These are phyloP conservation scores for Neostethus bicornis DNA, from an alignment of 2,797 vertebrate species.

Conservation along the genomic window DNA sequence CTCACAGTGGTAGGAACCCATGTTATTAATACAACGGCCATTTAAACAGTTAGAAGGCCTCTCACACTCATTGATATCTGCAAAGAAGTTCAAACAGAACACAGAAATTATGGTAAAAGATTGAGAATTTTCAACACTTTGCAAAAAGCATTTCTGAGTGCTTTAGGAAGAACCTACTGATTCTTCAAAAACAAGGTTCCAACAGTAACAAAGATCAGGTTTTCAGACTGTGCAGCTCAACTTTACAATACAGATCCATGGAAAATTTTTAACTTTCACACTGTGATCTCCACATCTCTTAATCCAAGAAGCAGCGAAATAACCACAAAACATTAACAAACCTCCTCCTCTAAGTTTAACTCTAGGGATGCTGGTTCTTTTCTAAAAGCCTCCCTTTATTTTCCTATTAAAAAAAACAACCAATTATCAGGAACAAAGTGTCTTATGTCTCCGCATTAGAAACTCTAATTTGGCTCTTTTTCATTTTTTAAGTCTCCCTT, in stretches of 20 bases:
- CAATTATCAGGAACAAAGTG: not conserved
- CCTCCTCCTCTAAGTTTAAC: not conserved
- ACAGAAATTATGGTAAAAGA: constrained; percentile 5
- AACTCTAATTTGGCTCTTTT: not conserved
- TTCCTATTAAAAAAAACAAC: not conserved
- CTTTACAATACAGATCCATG: not conserved
- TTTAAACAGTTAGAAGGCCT: constrained; percentile 83
- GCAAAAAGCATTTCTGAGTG: too few species aligned
- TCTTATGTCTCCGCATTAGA: not conserved
- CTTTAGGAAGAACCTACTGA: not conserved
- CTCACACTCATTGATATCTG: constrained; percentile 91
- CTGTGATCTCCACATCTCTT: not conserved
- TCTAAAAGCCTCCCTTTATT: not conserved
- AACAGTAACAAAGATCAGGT: not conserved
- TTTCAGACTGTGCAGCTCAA: not conserved
- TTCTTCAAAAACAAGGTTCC: not conserved
- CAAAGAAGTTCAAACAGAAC: constrained; percentile 28
- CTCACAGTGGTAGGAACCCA: constrained; percentile 89
- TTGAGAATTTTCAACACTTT: too few species aligned
- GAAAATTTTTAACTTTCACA: not conserved
- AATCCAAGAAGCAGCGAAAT: not conserved
- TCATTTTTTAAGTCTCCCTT: not conserved
- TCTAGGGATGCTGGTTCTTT: not conserved
- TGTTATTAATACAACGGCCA: constrained; percentile 89
- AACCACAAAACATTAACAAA: not conserved